Evolutionary conservation across 1,140 invertebrate genomes (phyloP).

Genomic region (Eueides isabella): DNA sequence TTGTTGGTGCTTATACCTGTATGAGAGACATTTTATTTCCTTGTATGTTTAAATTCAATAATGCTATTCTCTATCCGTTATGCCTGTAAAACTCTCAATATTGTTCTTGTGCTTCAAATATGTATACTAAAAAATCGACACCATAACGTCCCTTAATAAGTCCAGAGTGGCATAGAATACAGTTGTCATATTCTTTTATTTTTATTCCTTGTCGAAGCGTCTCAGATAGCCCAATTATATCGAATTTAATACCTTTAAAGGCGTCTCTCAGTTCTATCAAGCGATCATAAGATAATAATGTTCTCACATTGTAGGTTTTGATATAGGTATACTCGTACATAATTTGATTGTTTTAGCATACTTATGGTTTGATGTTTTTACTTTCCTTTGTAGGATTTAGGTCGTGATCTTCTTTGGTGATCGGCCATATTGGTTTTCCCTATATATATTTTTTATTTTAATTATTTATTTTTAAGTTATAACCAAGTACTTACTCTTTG

Average conservation of each 20-base stretch:
- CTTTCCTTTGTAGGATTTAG: conserved; percentile 34
- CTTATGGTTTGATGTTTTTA: conserved; percentile 3
- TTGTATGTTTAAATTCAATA: conserved; percentile 32
- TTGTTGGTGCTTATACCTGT: conserved; percentile 33
- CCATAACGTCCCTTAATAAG: conserved; percentile 32
- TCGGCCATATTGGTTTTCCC: too few relatives aligned
- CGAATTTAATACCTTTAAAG: conserved; percentile 1
- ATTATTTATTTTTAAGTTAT: too few relatives aligned
- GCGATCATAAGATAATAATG: conserved; percentile 22
- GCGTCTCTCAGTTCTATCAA: conserved; percentile 12
- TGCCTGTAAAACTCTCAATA: conserved; percentile 34
- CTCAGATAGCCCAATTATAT: conserved; percentile 8
- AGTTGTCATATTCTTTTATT: conserved; percentile 37
- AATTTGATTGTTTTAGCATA: neutral
- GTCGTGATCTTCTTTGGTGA: conserved; percentile 22
- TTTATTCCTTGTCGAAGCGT: conserved; percentile 4
- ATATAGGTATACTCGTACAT: too few relatives aligned
- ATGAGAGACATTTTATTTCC: conserved; percentile 30
- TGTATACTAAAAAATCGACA: conserved; percentile 37
- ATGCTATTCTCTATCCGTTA: conserved; percentile 30
- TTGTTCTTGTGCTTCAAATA: conserved; percentile 19
- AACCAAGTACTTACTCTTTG: too few relatives aligned
- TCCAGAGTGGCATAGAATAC: conserved; percentile 33
- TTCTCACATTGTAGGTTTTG: conserved; percentile 41
- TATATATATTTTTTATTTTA: too few relatives aligned